Percentiles rank a stretch among this genome's conserved stretches.
phyloP scores from a whole-genome alignment of 2,113 vertebrate genomes.

The Noturus placidus region DNA sequence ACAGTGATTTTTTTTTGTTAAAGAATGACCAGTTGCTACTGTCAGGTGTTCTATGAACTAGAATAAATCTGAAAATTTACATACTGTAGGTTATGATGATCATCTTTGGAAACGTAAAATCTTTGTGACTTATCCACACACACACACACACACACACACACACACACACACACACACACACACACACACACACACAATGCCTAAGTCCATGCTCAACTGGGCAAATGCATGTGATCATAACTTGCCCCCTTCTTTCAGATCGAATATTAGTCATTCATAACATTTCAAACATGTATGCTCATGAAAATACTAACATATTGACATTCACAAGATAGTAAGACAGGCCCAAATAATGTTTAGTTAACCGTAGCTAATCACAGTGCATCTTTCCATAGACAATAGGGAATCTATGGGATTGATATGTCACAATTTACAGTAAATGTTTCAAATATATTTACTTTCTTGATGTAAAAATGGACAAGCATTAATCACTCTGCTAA shows the following conservation, averaged over 20 bases:
- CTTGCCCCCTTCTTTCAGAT: not conserved
- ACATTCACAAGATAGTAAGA: not conserved
- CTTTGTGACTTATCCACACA: not conserved
- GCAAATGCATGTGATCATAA: not conserved
- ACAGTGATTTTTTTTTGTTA: not conserved
- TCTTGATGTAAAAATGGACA: not conserved
- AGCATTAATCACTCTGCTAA: not conserved
- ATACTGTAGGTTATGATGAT: slow-evolving; percentile 20
- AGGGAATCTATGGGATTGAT: not conserved
- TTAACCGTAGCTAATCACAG: not conserved
- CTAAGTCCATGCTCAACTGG: not conserved
- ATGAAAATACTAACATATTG: not conserved
- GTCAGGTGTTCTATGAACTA: not conserved
- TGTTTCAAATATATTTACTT: not conserved
- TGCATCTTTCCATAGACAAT: not conserved
- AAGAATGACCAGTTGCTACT: not conserved
- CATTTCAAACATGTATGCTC: not conserved
- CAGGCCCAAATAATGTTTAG: not conserved
- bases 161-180: too few relatives aligned
- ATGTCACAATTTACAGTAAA: not conserved
- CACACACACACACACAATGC: not conserved
- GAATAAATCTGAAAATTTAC: slow-evolving; percentile 43
- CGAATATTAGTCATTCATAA: not conserved
- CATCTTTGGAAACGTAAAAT: slow-evolving; percentile 4
- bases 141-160: not conserved